phyloP scores from a whole-genome alignment of 2,888 invertebrate genomes.

The Microplitis deprimator region DNA sequence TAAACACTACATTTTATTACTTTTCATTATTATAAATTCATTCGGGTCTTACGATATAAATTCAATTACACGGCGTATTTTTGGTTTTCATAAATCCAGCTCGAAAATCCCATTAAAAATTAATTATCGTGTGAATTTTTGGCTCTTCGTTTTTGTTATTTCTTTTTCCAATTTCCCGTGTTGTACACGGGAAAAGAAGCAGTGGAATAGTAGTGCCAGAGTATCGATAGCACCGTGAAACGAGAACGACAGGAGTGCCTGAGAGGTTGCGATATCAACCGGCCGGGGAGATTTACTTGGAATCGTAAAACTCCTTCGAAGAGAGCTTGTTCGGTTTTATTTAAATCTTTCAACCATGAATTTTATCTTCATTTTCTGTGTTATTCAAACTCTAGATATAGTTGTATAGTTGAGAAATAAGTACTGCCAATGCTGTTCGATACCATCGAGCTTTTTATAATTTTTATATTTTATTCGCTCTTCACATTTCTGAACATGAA shows the following conservation, averaged over 20 bases:
- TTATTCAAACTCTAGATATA: neutral
- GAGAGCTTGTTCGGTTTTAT: constrained; percentile 35
- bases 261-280: constrained; percentile 29
- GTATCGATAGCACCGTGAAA: constrained; percentile 14
- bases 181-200: no score
- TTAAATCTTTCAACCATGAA: constrained; percentile 32
- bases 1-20: neutral
- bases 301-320: constrained; percentile 29
- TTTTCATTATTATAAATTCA: neutral
- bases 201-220: neutral
- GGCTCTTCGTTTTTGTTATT: neutral
- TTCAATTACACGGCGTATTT: no score
- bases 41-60: no score
- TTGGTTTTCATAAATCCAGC: neutral
- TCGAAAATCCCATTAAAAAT: constrained; percentile 3
- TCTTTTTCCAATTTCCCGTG: neutral
- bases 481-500: neutral
- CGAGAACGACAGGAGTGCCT: constrained; percentile 4
- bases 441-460: neutral
- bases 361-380: constrained; percentile 11
- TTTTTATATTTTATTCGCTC: neutral
- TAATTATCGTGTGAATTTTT: constrained; percentile 17
- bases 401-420: neutral
- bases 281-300: constrained; percentile 17
- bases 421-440: neutral